Evolutionary conservation across 2,888 invertebrate species (phyloP).

Genomic region (Drosophila setosimentum): DNA sequence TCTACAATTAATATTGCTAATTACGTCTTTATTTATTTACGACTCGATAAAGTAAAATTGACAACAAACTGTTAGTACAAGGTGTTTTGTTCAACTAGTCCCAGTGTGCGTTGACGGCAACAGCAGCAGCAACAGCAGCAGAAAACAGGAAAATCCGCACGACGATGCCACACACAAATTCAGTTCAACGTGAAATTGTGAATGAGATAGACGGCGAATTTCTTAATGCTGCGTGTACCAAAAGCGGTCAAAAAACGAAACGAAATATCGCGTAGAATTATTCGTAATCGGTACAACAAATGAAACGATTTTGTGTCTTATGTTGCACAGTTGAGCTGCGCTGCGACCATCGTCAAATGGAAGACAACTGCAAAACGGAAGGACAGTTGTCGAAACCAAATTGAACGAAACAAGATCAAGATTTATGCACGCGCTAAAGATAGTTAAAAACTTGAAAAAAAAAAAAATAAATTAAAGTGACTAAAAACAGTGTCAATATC

Average conservation of each 20-base stretch:
- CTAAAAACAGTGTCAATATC: constrained; percentile 37
- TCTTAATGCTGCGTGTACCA: constrained; percentile 47
- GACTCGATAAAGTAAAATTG: neutral
- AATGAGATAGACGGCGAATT: constrained; percentile 71
- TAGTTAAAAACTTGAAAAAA: constrained; percentile 10
- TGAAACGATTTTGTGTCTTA: constrained; percentile 32
- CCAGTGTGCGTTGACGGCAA: constrained; percentile 44
- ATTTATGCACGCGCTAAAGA: constrained; percentile 39
- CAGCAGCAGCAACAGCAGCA: constrained; percentile 44
- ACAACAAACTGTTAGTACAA: neutral
- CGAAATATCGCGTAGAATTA: constrained; percentile 31
- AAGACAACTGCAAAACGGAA: constrained; percentile 39
- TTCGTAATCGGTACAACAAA: constrained; percentile 51
- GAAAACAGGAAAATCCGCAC: constrained; percentile 80
- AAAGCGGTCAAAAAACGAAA: constrained; percentile 15
- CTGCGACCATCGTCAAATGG: constrained; percentile 33
- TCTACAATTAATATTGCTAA: neutral
- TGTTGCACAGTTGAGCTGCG: constrained; percentile 18
- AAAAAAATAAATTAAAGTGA: constrained; percentile 1
- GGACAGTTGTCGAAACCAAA: constrained; percentile 42
- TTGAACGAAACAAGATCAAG: constrained; percentile 42
- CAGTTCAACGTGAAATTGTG: constrained; percentile 79
- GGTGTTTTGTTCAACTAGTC: neutral
- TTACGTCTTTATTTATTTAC: neutral
- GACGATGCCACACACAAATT: constrained; percentile 71